These are phyloP conservation scores for Pelobates fuscus DNA, from an alignment of 2,113 vertebrate genomes.

Conservation along the genomic window DNA sequence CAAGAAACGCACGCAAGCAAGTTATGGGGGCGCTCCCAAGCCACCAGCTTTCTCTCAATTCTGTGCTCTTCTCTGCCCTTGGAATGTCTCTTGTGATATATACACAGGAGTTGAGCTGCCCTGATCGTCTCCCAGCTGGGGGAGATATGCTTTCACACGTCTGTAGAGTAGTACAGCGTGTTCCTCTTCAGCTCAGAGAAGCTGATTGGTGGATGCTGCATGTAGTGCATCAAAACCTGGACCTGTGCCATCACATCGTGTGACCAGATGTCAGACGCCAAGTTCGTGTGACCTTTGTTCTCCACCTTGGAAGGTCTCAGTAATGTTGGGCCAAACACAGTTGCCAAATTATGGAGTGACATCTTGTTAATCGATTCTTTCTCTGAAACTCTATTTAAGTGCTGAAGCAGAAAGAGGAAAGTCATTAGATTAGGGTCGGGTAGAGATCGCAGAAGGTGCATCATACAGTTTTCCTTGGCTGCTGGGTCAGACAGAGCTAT, in stretches of 20 bases:
- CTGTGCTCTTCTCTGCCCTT: conserved; percentile 2
- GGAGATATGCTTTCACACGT: conserved; percentile 76
- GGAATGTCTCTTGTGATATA: conserved; percentile 33
- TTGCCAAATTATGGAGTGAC: conserved; percentile 97
- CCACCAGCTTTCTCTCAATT: conserved; percentile 51
- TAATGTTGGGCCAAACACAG: conserved; percentile 94
- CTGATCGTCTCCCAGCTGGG: conserved; percentile 1
- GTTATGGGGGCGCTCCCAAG: conserved; percentile 50
- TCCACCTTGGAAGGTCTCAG: conserved; percentile 93
- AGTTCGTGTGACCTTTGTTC: conserved; percentile 85
- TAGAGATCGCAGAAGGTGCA: conserved; percentile 93
- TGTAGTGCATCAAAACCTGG: conserved; percentile 96
- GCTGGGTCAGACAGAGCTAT: conserved; percentile 94
- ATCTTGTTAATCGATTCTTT: conserved; percentile 98
- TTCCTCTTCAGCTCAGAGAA: conserved; percentile 93
- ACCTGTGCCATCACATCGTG: conserved; percentile 99
- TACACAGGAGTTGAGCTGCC: conserved; percentile 35
- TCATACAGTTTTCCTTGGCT: conserved; percentile 99
- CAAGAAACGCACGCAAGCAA: conserved; percentile 59
- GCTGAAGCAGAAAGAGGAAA: conserved; percentile 95
- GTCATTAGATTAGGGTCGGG: conserved; percentile 98
- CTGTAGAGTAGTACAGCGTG: conserved; percentile 96
- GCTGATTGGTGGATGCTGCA: conserved; percentile 94
- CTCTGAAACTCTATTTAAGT: conserved; percentile 98
- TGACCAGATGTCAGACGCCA: conserved; percentile 96